These are phyloP conservation scores for Halcyon malimbica DNA, from an alignment of 2,113 vertebrate genomes.

Conservation along the genomic window DNA sequence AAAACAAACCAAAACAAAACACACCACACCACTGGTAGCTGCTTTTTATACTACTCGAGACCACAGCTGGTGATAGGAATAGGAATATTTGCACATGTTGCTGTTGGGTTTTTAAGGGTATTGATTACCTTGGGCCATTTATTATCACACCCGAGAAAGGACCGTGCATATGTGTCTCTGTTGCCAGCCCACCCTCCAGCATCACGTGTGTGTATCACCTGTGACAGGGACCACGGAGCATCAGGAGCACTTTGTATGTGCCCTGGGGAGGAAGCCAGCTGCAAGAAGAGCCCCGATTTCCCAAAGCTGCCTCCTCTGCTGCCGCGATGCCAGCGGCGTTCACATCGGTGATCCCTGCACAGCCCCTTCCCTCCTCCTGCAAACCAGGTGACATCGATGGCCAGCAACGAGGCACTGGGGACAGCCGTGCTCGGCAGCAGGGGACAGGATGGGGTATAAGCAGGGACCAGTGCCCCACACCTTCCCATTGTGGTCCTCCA, in stretches of 20 bases:
- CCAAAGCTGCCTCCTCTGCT: not conserved
- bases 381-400: not conserved
- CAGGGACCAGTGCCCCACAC: not conserved
- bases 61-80: not conserved
- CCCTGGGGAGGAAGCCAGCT: not conserved
- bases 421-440: not conserved
- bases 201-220: too few species aligned
- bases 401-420: too few species aligned
- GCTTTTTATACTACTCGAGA: not conserved
- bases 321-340: rapidly evolving
- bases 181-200: too few species aligned
- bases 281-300: not conserved
- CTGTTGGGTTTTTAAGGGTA: too few species aligned
- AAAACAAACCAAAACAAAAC: not conserved
- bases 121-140: not conserved
- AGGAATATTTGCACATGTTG: not conserved
- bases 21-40: not conserved
- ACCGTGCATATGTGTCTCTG: rapidly evolving
- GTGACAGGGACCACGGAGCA: not conserved
- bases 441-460: not conserved
- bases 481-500: not conserved
- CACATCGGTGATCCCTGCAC: not conserved
- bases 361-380: not conserved
- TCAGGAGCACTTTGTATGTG: too few species aligned
- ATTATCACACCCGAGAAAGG: rapidly evolving